phyloP scores from a whole-genome alignment of 2,797 vertebrate species.

The Mionectes olivaceus region DNA sequence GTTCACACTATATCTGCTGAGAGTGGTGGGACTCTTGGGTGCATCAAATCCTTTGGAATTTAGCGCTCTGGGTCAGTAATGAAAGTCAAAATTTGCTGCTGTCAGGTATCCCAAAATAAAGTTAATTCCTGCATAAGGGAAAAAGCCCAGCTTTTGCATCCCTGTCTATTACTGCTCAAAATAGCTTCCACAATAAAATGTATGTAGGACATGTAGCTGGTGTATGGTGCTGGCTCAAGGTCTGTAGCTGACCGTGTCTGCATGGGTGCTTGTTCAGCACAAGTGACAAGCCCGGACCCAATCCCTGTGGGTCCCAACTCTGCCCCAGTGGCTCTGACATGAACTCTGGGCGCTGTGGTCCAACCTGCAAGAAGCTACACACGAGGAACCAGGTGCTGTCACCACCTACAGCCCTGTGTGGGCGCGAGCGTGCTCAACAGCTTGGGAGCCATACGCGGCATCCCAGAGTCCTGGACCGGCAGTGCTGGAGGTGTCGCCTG shows the following conservation, averaged over 20 bases:
- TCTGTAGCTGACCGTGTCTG: not conserved
- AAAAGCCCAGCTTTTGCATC: not conserved
- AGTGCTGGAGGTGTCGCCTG: not conserved
- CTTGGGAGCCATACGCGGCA: not conserved
- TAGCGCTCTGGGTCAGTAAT: not conserved
- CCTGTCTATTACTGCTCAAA: not conserved
- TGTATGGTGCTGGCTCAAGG: not conserved
- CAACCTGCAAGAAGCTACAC: not conserved
- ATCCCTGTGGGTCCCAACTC: not conserved
- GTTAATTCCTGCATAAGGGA: not conserved
- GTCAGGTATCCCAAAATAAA: not conserved
- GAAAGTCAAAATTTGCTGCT: not conserved
- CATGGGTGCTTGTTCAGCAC: accelerated
- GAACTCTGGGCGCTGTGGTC: not conserved
- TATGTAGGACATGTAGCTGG: not conserved
- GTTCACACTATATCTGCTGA: not conserved
- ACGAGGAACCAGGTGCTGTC: accelerated
- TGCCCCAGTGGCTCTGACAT: accelerated
- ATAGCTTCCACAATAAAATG: not conserved
- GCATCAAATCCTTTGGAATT: not conserved
- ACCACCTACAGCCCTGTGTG: accelerated
- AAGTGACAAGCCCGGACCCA: accelerated
- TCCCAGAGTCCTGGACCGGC: not conserved
- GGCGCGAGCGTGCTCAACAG: accelerated
- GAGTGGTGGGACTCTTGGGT: not conserved